Evolutionary conservation across 2,888 invertebrate species (phyloP).

Genomic region (Pandemis cinnamomeana): DNA sequence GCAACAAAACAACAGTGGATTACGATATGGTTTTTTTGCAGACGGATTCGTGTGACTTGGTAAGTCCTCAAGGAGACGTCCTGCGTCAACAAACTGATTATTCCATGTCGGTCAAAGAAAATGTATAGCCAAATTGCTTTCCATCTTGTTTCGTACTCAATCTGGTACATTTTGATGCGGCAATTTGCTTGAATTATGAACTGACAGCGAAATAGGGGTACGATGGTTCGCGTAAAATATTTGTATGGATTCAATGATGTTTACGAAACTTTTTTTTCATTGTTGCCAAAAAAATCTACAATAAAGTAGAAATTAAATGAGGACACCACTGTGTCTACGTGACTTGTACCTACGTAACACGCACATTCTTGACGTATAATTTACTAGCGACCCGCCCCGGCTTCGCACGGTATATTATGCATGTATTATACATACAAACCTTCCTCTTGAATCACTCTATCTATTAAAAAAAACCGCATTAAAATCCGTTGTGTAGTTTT

Average conservation of each 20-base stretch:
- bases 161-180: conserved; percentile 46
- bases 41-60: conserved; percentile 1
- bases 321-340: no score
- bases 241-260: not conserved
- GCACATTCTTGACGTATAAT: no score
- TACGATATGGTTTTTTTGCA: not conserved
- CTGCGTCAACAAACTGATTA: conserved; percentile 57
- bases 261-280: not conserved
- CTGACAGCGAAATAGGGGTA: not conserved
- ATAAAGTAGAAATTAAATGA: no score
- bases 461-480: no score
- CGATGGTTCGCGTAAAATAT: not conserved
- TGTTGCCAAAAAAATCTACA: not conserved
- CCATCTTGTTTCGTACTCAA: conserved; percentile 56
- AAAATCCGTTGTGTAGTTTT: no score
- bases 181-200: conserved; percentile 35
- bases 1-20: conserved; percentile 41
- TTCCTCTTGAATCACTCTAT: no score
- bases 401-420: no score
- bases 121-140: conserved; percentile 50
- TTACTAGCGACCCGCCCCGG: no score
- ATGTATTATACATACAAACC: no score
- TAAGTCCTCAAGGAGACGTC: conserved; percentile 48
- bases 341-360: no score
- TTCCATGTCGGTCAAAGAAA: conserved; percentile 51